Conservation (phyloP, 2,113 vertebrate genomes). For the Oophaga pumilio region DNA sequence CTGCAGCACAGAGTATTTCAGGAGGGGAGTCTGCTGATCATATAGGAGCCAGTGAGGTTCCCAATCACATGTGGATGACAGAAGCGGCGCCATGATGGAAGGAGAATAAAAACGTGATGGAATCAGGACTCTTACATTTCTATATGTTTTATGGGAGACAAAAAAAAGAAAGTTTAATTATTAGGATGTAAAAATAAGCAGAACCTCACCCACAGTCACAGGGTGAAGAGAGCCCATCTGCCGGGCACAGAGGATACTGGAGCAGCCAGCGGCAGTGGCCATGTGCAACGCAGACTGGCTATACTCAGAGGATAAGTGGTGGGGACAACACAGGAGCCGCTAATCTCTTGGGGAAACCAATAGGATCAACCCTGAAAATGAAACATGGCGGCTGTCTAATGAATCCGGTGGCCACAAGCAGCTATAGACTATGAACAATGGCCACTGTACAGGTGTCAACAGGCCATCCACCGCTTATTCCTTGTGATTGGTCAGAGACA, state of each 20-base stretch:
- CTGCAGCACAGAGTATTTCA: background rate
- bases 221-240: background rate
- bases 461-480: slow-evolving; percentile 28
- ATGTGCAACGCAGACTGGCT: background rate
- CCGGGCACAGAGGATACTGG: too few species aligned
- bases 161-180: background rate
- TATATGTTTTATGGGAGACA: too few species aligned
- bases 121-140: background rate
- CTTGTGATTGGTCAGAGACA: background rate
- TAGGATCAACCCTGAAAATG: too few species aligned
- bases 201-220: background rate
- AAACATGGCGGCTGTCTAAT: too few species aligned
- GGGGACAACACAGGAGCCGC: too few species aligned
- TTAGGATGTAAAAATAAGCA: background rate
- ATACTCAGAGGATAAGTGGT: too few species aligned
- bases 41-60: background rate
- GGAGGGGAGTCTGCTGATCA: background rate
- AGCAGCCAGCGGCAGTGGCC: background rate
- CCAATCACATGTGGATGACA: background rate
- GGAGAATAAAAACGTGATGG: background rate
- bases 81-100: background rate
- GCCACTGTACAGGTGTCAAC: background rate
- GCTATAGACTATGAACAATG: background rate
- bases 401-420: background rate
- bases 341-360: too few species aligned